phyloP scores from a whole-genome alignment of 2,113 vertebrate genomes.

The Bungarus multicinctus region DNA sequence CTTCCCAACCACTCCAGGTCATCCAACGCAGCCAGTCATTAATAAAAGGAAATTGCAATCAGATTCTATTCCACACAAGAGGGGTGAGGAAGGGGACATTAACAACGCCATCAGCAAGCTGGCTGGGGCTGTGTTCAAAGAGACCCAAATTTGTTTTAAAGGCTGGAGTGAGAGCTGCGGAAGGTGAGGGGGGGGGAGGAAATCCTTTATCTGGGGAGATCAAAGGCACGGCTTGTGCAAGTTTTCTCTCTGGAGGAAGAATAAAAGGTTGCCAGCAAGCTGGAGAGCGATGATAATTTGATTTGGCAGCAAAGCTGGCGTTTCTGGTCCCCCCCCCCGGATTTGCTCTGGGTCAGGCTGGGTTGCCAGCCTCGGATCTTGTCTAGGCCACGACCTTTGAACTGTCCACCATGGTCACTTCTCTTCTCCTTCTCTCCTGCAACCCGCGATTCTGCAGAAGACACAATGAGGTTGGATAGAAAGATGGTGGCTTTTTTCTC shows the following conservation, averaged over 20 bases:
- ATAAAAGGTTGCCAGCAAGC: background rate
- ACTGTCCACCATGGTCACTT: background rate
- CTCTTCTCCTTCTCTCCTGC: background rate
- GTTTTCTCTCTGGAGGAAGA: background rate
- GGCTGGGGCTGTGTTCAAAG: conserved; percentile 16
- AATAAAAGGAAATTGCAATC: conserved; percentile 25
- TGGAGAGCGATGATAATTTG: background rate
- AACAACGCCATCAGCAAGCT: background rate
- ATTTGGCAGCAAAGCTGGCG: background rate
- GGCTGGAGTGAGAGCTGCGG: background rate
- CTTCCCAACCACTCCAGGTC: conserved; percentile 12
- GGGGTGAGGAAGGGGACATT: background rate
- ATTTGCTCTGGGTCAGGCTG: background rate
- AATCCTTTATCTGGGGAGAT: conserved; percentile 1
- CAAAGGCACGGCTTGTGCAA: background rate
- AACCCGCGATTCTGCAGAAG: background rate
- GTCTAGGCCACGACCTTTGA: background rate
- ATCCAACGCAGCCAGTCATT: conserved; percentile 19
- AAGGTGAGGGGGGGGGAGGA: background rate
- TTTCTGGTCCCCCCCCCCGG: background rate
- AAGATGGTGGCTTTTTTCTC: background rate
- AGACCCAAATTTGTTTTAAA: conserved; percentile 15
- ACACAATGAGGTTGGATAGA: background rate
- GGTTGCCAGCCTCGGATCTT: background rate
- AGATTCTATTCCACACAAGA: conserved; percentile 9